Evolutionary conservation across 2,797 vertebrate species (phyloP).

Genomic region (Momotus momota): DNA sequence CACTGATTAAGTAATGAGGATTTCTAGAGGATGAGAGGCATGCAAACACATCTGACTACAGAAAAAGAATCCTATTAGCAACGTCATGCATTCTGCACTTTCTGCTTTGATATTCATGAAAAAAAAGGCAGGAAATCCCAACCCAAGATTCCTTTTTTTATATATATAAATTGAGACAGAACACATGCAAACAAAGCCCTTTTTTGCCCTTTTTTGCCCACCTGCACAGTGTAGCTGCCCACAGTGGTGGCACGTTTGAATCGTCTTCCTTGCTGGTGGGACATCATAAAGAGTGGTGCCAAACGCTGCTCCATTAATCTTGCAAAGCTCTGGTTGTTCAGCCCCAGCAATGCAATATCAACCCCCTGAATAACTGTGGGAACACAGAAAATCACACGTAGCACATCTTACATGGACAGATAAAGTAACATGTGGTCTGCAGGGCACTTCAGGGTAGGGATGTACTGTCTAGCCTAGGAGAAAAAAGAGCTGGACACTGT

Average conservation of each 20-base stretch:
- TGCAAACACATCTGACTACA: background rate
- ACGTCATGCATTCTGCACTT: background rate
- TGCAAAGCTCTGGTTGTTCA: conserved; percentile 96
- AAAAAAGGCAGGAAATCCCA: background rate
- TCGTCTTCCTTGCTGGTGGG: conserved; percentile 89
- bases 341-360: conserved; percentile 89
- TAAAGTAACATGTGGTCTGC: accelerated
- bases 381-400: background rate
- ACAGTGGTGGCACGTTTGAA: conserved; percentile 91
- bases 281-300: conserved; percentile 92
- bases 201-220: conserved; percentile 35
- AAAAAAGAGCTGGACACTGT: background rate
- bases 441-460: background rate
- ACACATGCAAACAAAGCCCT: background rate
- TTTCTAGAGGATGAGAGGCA: background rate
- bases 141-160: background rate
- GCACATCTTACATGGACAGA: background rate
- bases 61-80: background rate
- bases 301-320: conserved; percentile 95
- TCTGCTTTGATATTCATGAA: accelerated
- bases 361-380: conserved; percentile 94
- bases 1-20: background rate
- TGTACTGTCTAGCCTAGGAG: background rate
- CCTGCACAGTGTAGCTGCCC: conserved; percentile 96
- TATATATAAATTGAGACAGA: background rate